These are phyloP conservation scores for Hemibagrus wyckioides DNA, from an alignment of 2,113 vertebrate genomes.

Conservation along the genomic window DNA sequence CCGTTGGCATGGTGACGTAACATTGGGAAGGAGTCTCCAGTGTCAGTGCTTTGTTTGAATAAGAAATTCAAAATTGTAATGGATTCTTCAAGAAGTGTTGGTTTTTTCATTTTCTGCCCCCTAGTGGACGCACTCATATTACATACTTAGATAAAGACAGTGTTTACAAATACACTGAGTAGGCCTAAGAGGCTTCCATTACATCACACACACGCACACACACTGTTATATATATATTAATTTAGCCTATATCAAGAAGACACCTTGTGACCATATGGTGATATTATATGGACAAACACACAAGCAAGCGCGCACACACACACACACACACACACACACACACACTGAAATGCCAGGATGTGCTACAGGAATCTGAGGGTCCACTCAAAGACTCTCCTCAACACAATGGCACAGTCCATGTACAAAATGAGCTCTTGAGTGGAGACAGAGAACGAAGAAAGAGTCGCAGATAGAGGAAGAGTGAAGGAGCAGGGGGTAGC, in stretches of 20 bases:
- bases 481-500: not conserved
- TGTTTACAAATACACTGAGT: not conserved
- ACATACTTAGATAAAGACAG: not conserved
- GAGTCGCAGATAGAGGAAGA: slow-evolving; percentile 23
- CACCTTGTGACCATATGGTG: no score
- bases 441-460: slow-evolving; percentile 19
- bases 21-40: not conserved
- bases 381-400: slow-evolving; percentile 75
- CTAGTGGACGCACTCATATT: not conserved
- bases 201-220: not conserved
- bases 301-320: slow-evolving; percentile 16
- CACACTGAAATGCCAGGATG: slow-evolving; percentile 68
- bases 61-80: no score
- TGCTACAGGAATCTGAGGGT: slow-evolving; percentile 68
- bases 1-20: no score
- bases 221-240: no score
- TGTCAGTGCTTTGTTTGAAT: not conserved
- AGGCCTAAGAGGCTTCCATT: not conserved
- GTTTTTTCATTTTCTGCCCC: not conserved
- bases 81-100: not conserved
- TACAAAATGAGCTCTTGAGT: slow-evolving; percentile 80
- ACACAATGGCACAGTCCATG: slow-evolving; percentile 77
- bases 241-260: no score
- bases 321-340: slow-evolving; percentile 36
- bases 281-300: not conserved